Percentiles rank a stretch among this genome's conserved stretches.
phyloP scores from a whole-genome alignment of 2,888 invertebrate species.

The Cephus runcator region DNA sequence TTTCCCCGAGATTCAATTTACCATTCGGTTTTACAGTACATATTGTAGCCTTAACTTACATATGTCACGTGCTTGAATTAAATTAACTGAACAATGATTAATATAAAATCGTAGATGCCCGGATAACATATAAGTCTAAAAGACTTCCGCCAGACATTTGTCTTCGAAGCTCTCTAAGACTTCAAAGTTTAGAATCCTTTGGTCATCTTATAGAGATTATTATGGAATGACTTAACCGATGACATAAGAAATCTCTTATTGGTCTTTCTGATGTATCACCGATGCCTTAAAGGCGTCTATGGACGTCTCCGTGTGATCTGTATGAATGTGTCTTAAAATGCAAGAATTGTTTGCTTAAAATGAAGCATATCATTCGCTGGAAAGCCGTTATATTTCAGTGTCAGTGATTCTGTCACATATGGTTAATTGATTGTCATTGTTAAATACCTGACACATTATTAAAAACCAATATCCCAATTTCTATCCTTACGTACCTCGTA shows the following conservation, averaged over 20 bases:
- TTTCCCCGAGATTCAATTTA: not conserved
- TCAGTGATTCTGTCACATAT: not conserved
- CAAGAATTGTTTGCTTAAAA: not conserved
- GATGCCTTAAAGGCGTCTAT: too few species aligned
- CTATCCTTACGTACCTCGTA: slow-evolving; percentile 42
- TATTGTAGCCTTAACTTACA: not conserved
- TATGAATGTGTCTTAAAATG: not conserved
- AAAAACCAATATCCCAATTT: not conserved
- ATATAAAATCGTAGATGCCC: not conserved
- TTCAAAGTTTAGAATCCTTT: too few species aligned
- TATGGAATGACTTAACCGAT: too few species aligned
- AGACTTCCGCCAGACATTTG: too few species aligned
- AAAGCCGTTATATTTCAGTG: not conserved
- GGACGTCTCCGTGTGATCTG: too few species aligned
- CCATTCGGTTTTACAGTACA: not conserved
- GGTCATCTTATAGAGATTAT: too few species aligned
- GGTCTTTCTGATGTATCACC: too few species aligned
- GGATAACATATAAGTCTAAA: too few species aligned
- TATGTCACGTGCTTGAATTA: not conserved
- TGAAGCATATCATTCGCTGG: not conserved
- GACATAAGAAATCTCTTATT: too few species aligned
- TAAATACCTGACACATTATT: not conserved
- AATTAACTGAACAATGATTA: not conserved
- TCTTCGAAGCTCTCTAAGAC: too few species aligned
- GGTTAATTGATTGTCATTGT: not conserved